These are phyloP conservation scores for Catotricha subobsoleta DNA, from an alignment of 2,888 invertebrate genomes.

Conservation along the genomic window DNA sequence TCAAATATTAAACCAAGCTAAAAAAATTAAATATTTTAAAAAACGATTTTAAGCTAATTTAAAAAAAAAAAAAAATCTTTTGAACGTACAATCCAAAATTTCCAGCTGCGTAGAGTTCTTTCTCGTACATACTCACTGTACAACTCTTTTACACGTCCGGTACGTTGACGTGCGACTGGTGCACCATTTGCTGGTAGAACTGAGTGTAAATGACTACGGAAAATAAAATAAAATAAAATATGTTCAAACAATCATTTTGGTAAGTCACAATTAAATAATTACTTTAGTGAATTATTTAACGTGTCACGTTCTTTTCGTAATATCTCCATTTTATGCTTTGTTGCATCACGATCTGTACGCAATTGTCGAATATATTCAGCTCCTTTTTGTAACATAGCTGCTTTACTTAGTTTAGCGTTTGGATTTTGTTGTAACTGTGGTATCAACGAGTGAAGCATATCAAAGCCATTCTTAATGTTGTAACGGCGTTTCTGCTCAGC, in stretches of 20 bases:
- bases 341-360: conserved; percentile 63
- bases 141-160: conserved; percentile 81
- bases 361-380: conserved; percentile 87
- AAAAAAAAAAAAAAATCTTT: background rate
- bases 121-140: conserved; percentile 79
- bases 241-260: background rate
- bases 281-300: conserved; percentile 82
- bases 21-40: conserved; percentile 12
- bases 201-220: conserved; percentile 71
- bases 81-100: conserved; percentile 94
- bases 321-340: conserved; percentile 79
- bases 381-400: conserved; percentile 91
- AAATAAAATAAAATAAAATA: conserved; percentile 4
- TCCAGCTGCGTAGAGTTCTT: conserved; percentile 84
- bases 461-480: conserved; percentile 93
- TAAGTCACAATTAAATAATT: conserved; percentile 14
- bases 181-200: conserved; percentile 91
- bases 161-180: conserved; percentile 76
- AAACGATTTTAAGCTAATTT: background rate
- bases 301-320: conserved; percentile 77
- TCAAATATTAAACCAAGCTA: conserved; percentile 86
- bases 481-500: conserved; percentile 91
- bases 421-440: conserved; percentile 82
- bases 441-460: conserved; percentile 79
- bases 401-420: conserved; percentile 83